These are phyloP conservation scores for Rhineura floridana DNA, from an alignment of 2,113 vertebrate species.

Conservation along the genomic window DNA sequence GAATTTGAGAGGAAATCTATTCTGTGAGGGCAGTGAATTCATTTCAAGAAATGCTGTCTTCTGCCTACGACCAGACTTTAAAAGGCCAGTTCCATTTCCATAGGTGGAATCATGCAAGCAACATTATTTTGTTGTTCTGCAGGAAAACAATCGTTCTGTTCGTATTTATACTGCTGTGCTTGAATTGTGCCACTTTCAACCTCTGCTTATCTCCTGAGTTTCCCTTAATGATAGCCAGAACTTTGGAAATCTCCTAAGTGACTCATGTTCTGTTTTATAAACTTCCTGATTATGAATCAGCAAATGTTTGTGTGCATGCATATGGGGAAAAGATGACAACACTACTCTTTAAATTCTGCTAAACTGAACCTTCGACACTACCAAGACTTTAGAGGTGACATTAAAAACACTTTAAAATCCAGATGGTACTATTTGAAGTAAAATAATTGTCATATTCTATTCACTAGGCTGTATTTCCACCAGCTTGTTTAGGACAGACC, in stretches of 20 bases:
- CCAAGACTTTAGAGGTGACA: slow-evolving; percentile 1
- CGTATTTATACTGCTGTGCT: slow-evolving; percentile 58
- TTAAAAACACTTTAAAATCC: background rate
- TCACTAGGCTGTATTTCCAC: background rate
- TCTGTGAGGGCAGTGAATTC: slow-evolving; percentile 62
- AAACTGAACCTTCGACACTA: background rate
- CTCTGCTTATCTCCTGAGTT: slow-evolving; percentile 34
- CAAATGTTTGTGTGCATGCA: background rate
- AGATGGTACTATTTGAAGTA: background rate
- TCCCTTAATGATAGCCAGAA: slow-evolving; percentile 59
- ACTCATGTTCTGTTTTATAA: slow-evolving; percentile 45
- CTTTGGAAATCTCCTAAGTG: slow-evolving; percentile 48
- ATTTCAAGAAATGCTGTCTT: slow-evolving; percentile 65
- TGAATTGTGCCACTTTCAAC: slow-evolving; percentile 58
- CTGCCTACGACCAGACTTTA: slow-evolving; percentile 62
- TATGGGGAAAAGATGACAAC: background rate
- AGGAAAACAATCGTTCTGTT: slow-evolving; percentile 59
- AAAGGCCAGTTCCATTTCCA: slow-evolving; percentile 67
- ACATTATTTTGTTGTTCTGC: slow-evolving; percentile 56
- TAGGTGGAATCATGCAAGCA: slow-evolving; percentile 25
- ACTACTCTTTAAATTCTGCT: background rate
- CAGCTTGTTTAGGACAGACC: background rate
- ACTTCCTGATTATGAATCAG: slow-evolving; percentile 38
- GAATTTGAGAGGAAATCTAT: slow-evolving; percentile 62
- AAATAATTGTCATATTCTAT: background rate